Evolutionary conservation across 2,797 vertebrate genomes (phyloP).

Genomic region (Diplodus puntazzo): DNA sequence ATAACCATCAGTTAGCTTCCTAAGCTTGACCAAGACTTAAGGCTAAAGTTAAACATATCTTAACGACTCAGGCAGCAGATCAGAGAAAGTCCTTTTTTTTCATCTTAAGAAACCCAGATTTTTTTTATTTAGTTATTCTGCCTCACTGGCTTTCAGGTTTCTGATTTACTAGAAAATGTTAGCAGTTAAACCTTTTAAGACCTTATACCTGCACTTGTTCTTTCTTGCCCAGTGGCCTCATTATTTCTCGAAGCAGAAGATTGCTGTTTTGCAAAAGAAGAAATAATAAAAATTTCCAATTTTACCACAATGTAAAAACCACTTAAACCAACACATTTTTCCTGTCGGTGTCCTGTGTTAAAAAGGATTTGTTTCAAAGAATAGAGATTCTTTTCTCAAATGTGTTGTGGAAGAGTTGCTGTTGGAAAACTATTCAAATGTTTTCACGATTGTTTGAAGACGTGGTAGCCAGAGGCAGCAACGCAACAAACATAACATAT

Average conservation of each 20-base stretch:
- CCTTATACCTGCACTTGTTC: not conserved
- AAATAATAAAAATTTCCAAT: not conserved
- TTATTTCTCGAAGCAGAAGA: not conserved
- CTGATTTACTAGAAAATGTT: not conserved
- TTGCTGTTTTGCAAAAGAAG: not conserved
- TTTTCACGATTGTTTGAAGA: not conserved
- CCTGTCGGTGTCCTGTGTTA: not conserved
- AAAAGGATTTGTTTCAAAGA: not conserved
- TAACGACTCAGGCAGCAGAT: not conserved
- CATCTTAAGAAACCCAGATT: too few relatives aligned
- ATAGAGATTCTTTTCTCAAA: not conserved
- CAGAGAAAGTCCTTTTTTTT: not conserved
- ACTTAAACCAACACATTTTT: not conserved
- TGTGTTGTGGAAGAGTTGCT: conserved; percentile 5
- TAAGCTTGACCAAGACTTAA: too few relatives aligned
- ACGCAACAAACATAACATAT: not conserved
- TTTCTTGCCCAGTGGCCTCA: not conserved
- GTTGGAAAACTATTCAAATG: conserved; percentile 15
- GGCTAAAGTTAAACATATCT: not conserved
- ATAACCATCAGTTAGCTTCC: not conserved
- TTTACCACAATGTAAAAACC: not conserved
- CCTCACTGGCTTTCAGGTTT: not conserved
- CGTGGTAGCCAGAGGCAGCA: not conserved
- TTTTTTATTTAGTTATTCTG: too few relatives aligned
- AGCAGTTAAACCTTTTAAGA: not conserved